phyloP scores from a whole-genome alignment of 1,140 invertebrate species.

The Lepidurus couesii region DNA sequence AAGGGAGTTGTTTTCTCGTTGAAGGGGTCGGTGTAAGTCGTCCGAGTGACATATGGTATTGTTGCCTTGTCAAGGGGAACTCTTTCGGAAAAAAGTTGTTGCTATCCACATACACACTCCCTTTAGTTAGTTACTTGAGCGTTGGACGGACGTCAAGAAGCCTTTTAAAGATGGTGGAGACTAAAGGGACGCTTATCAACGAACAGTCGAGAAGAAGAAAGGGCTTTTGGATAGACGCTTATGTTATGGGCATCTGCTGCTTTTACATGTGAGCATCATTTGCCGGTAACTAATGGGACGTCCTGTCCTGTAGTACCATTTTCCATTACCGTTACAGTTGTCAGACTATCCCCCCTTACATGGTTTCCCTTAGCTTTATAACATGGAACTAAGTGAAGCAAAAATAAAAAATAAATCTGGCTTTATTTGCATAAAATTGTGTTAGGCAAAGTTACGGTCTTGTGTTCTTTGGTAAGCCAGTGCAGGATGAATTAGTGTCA shows the following conservation, averaged over 20 bases:
- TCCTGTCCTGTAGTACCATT: slow-evolving; percentile 1
- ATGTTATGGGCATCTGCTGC: slow-evolving; percentile 3
- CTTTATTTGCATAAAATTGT: not conserved
- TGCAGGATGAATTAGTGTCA: too few relatives aligned
- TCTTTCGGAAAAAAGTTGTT: not conserved
- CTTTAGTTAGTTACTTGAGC: not conserved
- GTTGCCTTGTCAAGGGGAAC: not conserved
- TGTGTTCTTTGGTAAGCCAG: too few relatives aligned
- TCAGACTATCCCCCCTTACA: not conserved
- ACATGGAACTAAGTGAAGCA: not conserved
- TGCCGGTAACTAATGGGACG: not conserved
- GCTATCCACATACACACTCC: not conserved
- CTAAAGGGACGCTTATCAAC: not conserved
- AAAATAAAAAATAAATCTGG: not conserved
- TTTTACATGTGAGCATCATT: slow-evolving; percentile 8
- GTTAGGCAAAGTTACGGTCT: too few relatives aligned
- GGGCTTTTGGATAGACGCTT: not conserved
- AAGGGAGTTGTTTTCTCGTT: slow-evolving; percentile 5
- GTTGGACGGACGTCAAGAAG: not conserved
- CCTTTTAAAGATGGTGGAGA: not conserved
- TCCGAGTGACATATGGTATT: slow-evolving; percentile 21
- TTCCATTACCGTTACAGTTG: slow-evolving; percentile 1
- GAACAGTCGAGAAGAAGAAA: not conserved
- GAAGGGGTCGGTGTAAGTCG: not conserved
- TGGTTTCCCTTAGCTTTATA: not conserved